Base-by-base conservation (phyloP, 2,113 vertebrate species). In the Cyanoderma ruficeps region DNA sequence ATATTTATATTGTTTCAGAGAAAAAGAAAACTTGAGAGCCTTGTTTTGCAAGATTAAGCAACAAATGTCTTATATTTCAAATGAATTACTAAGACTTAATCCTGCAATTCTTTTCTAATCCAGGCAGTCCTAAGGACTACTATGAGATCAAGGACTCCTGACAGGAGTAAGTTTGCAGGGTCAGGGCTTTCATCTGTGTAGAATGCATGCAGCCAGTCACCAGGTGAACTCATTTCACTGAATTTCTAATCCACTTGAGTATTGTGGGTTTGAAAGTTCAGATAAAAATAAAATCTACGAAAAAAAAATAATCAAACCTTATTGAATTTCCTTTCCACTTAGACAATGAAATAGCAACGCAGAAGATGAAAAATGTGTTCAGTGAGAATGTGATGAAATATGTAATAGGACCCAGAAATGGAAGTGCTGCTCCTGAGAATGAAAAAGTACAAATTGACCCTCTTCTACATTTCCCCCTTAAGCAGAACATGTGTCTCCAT, bases 61-160 rank as follows among this genome's bases (percentile, higher is more conserved):
- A 96, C 81, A 96, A 97, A 87, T 90, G 89, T 95, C 84, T 96
- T 94, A 71, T 85, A 91, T 96, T 96, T 97, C 94, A 95, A 95
- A 93, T 90, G 61, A 91, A 91, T 83, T 82, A 53, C 93, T 96
- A 76, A 84, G 10, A 75, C 87, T 95, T 91, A 95, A 96, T 97
- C 89, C 91, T 82, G 46, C 87, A 96, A 87, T 94, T 97, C 69
- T 91, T 87, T 82, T 41, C 81, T 96, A 87, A 95, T 93, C 87
- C 7, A 0, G 80, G 93, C 84, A 82, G 70, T 84, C 84, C 89
- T 85, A 79, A 82, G 70, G 91, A 94, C 77, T 94, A 91, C 89
- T 57, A 49, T 41, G 78, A 93, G 96, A 95, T 89, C 89, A 97
- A 87, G 91, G 83, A 86, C 72, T 91, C 57, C 89, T 89, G 68